These are phyloP conservation scores for Chorisops tibialis DNA, from an alignment of 2,888 invertebrate species.

Conservation along the genomic window DNA sequence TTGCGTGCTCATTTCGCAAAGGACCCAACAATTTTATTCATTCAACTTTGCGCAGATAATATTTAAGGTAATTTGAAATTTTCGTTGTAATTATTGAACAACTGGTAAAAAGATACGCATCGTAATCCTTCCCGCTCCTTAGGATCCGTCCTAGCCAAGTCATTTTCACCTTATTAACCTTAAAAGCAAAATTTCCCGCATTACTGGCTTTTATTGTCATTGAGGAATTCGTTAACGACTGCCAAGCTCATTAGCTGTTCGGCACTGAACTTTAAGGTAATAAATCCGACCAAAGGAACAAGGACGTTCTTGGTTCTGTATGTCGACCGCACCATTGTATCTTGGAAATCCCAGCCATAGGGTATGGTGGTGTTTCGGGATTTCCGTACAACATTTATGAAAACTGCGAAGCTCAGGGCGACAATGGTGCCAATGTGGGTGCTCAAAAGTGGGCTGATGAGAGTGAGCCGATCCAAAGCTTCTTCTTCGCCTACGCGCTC, in stretches of 20 bases:
- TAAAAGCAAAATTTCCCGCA: conserved; percentile 16
- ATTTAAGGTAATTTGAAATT: too few relatives aligned
- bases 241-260: conserved; percentile 18
- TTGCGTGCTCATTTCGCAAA: too few relatives aligned
- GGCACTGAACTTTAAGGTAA: conserved; percentile 9
- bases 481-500: background rate
- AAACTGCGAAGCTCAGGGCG: background rate
- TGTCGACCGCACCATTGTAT: background rate
- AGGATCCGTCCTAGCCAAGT: background rate
- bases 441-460: background rate
- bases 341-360: background rate
- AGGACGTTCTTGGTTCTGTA: background rate
- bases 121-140: too few relatives aligned
- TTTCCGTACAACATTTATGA: conserved; percentile 10
- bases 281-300: conserved; percentile 3
- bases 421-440: too few relatives aligned
- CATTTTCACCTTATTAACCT: conserved; percentile 21
- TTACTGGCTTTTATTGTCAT: conserved; percentile 21
- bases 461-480: background rate
- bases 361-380: background rate
- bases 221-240: conserved; percentile 20
- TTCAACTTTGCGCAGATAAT: too few relatives aligned
- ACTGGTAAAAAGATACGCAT: too few relatives aligned
- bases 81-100: too few relatives aligned
- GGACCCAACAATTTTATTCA: too few relatives aligned